Evolutionary conservation across 2,888 invertebrate genomes (phyloP).

Genomic region (Rhagium mordax): DNA sequence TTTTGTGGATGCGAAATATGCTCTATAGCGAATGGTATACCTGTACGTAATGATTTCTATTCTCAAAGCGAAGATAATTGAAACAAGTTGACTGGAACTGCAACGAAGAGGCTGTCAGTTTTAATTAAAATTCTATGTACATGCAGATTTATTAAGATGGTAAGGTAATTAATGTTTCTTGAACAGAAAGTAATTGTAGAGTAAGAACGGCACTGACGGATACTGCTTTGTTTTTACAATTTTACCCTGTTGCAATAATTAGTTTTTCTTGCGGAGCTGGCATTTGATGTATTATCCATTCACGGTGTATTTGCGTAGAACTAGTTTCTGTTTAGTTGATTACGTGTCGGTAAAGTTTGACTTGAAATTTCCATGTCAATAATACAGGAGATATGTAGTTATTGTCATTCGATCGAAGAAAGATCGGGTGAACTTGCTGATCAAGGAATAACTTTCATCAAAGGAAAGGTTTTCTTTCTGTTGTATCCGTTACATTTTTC

Average conservation of each 20-base stretch:
- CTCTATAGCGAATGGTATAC: background rate
- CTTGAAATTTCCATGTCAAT: too few relatives aligned
- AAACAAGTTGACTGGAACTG: conserved; percentile 31
- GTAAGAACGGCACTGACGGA: background rate
- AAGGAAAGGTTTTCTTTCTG: too few relatives aligned
- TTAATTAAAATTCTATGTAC: conserved; percentile 36
- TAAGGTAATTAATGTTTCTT: background rate
- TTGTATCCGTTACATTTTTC: too few relatives aligned
- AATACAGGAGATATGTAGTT: too few relatives aligned
- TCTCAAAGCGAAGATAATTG: conserved; percentile 22
- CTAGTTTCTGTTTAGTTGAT: too few relatives aligned
- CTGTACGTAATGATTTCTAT: conserved; percentile 16
- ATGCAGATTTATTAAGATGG: conserved; percentile 19
- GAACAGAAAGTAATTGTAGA: background rate
- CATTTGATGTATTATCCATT: too few relatives aligned
- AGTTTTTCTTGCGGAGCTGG: too few relatives aligned
- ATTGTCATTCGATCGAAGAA: too few relatives aligned
- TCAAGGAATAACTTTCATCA: too few relatives aligned
- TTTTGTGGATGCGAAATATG: conserved; percentile 10
- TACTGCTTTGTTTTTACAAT: background rate
- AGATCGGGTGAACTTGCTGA: too few relatives aligned
- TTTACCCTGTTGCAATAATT: background rate
- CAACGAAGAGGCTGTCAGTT: conserved; percentile 14
- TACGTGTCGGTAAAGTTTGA: too few relatives aligned
- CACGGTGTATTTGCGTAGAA: too few relatives aligned